Conservation (phyloP, 2,113 vertebrate genomes). For the Marcusenius ussheri region DNA sequence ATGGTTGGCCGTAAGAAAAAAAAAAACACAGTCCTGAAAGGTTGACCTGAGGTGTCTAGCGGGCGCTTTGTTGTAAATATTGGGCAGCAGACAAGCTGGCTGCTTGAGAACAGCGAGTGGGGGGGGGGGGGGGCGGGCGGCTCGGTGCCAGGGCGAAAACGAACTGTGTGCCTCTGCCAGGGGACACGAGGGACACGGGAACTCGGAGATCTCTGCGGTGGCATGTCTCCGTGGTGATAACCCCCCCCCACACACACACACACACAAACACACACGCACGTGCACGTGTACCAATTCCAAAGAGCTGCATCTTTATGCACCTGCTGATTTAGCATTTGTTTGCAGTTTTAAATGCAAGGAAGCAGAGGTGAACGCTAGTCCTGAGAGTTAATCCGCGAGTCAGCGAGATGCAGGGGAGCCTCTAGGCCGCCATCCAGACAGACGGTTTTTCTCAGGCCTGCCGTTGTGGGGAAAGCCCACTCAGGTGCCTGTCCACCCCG, state of each 20-base stretch:
- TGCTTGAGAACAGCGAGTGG: background rate
- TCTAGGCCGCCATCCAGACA: background rate
- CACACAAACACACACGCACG: background rate
- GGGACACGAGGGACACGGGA: background rate
- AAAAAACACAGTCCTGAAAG: conserved; percentile 28
- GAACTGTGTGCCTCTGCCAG: conserved; percentile 23
- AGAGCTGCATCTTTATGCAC: background rate
- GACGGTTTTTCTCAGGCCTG: background rate
- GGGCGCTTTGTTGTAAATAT: conserved; percentile 34
- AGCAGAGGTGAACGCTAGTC: background rate
- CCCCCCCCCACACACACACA: background rate
- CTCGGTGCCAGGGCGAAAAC: conserved; percentile 31
- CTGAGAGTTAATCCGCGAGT: background rate
- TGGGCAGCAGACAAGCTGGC: conserved; percentile 21
- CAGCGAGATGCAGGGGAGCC: background rate
- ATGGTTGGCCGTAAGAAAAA: conserved; percentile 20
- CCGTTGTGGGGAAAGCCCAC: background rate
- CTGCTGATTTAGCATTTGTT: background rate
- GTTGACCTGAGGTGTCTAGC: conserved; percentile 16
- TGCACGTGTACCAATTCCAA: background rate
- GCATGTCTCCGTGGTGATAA: background rate
- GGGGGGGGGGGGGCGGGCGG: conserved; percentile 17
- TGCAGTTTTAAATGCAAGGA: background rate
- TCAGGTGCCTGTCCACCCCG: background rate
- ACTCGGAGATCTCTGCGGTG: background rate